Evolutionary conservation across 2,888 invertebrate genomes (phyloP).

Genomic region (Polydrusus pterygomalis): DNA sequence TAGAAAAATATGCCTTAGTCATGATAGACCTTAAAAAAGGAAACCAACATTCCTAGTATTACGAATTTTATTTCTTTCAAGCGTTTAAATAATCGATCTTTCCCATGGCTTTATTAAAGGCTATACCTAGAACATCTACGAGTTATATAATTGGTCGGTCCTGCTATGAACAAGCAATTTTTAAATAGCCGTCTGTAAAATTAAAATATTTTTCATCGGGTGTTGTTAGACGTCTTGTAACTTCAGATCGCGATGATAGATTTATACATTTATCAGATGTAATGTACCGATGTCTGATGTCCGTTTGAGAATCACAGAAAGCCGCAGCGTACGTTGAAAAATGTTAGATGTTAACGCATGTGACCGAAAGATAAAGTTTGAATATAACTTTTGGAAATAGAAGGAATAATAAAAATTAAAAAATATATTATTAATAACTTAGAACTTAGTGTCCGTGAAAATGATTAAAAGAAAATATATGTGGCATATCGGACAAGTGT

Average conservation of each 20-base stretch:
- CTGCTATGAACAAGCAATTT: constrained; percentile 18
- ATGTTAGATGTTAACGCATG: constrained; percentile 31
- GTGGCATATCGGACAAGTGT: too few species aligned
- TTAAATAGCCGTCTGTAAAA: constrained; percentile 27
- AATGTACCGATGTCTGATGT: constrained; percentile 41
- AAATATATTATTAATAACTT: not conserved
- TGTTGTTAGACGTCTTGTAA: constrained; percentile 32
- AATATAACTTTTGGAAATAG: not conserved
- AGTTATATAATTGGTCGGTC: not conserved
- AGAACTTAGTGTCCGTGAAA: too few species aligned
- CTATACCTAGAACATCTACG: constrained; percentile 1
- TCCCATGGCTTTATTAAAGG: constrained; percentile 4
- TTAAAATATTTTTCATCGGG: constrained; percentile 35
- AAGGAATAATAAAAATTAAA: not conserved
- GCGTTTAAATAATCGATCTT: constrained; percentile 19
- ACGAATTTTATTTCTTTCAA: not conserved
- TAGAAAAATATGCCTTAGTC: not conserved
- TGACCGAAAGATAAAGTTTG: constrained; percentile 17
- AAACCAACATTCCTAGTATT: not conserved
- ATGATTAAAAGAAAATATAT: too few species aligned
- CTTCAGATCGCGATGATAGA: constrained; percentile 43
- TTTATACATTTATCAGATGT: constrained; percentile 41
- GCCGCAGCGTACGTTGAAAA: constrained; percentile 28
- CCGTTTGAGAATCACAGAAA: constrained; percentile 34
- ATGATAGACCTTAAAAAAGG: not conserved